Evolutionary conservation across 2,888 invertebrate genomes (phyloP).

Genomic region (Diarsia dahlii): DNA sequence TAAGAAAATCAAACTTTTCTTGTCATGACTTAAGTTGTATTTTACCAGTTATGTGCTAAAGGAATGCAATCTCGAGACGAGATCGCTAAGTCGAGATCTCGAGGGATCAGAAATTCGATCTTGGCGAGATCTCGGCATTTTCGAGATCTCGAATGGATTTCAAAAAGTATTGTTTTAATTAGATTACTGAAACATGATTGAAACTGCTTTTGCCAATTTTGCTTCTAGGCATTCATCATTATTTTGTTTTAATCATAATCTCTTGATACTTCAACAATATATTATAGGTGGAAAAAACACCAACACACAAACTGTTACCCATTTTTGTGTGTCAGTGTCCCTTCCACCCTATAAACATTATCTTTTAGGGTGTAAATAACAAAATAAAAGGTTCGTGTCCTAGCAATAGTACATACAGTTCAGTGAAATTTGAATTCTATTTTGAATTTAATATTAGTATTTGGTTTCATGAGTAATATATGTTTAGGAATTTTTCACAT

Average conservation of each 20-base stretch:
- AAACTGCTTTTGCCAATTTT: too few relatives aligned
- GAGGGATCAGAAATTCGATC: too few relatives aligned
- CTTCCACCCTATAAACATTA: slow-evolving; percentile 1
- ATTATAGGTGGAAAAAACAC: neutral
- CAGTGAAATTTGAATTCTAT: too few relatives aligned
- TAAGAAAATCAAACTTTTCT: slow-evolving; percentile 48
- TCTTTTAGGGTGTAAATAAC: slow-evolving; percentile 53
- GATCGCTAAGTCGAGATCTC: too few relatives aligned
- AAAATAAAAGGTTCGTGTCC: slow-evolving; percentile 34
- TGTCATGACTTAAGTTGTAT: slow-evolving; percentile 26
- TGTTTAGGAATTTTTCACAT: slow-evolving; percentile 53
- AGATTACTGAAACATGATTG: too few relatives aligned
- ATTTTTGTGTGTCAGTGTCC: too few relatives aligned
- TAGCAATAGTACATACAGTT: slow-evolving; percentile 21
- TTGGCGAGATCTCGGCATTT: too few relatives aligned
- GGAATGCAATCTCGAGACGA: too few relatives aligned
- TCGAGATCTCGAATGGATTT: too few relatives aligned
- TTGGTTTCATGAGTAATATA: slow-evolving; percentile 49
- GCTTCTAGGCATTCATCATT: slow-evolving; percentile 21
- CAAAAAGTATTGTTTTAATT: too few relatives aligned
- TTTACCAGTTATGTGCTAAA: slow-evolving; percentile 2
- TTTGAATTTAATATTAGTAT: slow-evolving; percentile 17
- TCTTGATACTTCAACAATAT: neutral
- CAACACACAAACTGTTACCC: too few relatives aligned
- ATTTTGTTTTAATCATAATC: slow-evolving; percentile 12